phyloP scores from a whole-genome alignment of 2,797 vertebrate genomes.

The Sebastes trivittatus region DNA sequence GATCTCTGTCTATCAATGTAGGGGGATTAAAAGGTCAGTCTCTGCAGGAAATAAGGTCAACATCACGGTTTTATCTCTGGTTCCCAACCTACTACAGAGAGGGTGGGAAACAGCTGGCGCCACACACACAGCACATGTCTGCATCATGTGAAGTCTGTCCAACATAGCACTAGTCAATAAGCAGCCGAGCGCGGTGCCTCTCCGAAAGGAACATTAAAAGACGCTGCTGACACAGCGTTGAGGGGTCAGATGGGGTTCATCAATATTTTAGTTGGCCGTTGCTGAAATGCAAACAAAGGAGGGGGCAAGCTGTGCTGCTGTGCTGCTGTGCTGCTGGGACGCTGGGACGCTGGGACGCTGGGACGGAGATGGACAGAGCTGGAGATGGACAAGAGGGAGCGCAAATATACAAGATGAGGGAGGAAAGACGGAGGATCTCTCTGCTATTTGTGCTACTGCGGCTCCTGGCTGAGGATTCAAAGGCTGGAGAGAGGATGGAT shows the following conservation, averaged over 20 bases:
- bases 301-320: constrained; percentile 9
- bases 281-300: constrained; percentile 57
- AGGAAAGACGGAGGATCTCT: constrained; percentile 9
- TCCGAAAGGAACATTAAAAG: constrained; percentile 25
- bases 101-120: constrained; percentile 40
- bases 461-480: constrained; percentile 57
- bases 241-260: constrained; percentile 66
- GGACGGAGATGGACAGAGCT: constrained; percentile 4
- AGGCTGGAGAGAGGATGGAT: constrained; percentile 43
- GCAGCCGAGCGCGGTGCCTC: constrained; percentile 11
- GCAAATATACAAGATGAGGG: not conserved
- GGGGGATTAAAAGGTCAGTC: constrained; percentile 50
- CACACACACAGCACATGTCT: constrained; percentile 13
- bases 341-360: too few species aligned
- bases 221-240: constrained; percentile 68
- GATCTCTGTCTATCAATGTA: constrained; percentile 24
- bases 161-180: constrained; percentile 24
- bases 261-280: constrained; percentile 72
- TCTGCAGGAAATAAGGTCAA: constrained; percentile 29
- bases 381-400: constrained; percentile 13
- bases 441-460: constrained; percentile 19
- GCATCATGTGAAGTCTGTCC: constrained; percentile 14
- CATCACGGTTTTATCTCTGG: constrained; percentile 13
- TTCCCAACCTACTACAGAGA: not conserved
- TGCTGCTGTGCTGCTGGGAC: not conserved